A percentile compares a stretch with the other conserved stretches of the same genome.
phyloP scores from a whole-genome alignment of 1,140 invertebrate genomes.

The Aphelinus certus region DNA sequence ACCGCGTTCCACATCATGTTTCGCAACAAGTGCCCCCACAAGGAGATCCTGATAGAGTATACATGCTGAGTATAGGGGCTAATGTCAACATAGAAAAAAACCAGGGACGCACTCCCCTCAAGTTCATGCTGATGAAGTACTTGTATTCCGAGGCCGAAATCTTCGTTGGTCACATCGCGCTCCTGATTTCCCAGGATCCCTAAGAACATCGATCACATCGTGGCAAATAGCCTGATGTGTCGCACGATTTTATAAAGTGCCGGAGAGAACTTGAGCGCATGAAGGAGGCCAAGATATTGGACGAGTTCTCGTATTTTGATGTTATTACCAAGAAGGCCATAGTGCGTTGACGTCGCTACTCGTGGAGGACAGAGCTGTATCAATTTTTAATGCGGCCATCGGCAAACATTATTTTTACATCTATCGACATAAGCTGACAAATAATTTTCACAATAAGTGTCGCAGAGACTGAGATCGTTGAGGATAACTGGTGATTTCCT shows the following conservation, averaged over 20 bases:
- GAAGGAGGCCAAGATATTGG: neutral
- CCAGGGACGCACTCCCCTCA: neutral
- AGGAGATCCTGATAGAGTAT: neutral
- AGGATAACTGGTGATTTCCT: neutral
- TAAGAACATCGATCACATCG: neutral
- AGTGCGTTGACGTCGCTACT: neutral
- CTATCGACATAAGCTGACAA: neutral
- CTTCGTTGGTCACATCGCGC: constrained; percentile 1
- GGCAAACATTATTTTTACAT: neutral
- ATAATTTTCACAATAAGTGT: neutral
- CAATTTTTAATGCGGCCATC: neutral
- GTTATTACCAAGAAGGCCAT: neutral
- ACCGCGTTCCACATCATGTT: constrained; percentile 10
- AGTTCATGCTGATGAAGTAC: neutral
- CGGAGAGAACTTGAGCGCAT: neutral
- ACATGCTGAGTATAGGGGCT: neutral
- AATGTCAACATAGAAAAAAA: constrained; percentile 12
- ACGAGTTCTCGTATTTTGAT: constrained; percentile 4
- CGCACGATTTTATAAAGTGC: neutral
- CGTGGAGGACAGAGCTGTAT: neutral
- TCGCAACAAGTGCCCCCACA: neutral
- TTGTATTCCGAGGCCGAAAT: constrained; percentile 6
- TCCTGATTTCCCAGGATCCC: neutral
- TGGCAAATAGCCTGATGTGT: neutral
- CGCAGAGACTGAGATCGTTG: neutral